Base-by-base conservation (phyloP, 2,797 vertebrate genomes). In the Miichthys miiuy region DNA sequence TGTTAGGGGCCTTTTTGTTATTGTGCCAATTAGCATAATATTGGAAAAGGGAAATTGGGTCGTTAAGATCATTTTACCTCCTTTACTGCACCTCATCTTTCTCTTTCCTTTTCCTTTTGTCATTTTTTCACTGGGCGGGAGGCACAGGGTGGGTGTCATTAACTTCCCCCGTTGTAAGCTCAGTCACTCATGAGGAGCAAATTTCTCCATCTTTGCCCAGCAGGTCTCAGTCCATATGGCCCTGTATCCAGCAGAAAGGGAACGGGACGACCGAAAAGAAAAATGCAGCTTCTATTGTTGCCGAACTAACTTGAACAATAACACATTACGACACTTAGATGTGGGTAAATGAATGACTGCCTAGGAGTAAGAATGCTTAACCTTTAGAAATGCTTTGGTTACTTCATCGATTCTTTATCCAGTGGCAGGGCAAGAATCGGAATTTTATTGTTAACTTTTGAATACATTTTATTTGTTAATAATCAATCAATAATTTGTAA, bases 231-330 rank as follows among this genome's bases (percentile, higher is more conserved):
- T 66, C 76, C 6, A 13, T 82, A 81, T 57, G 79, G 77, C 87
- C 88, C 75, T 58, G 60, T 75, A 71, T 79, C 76, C 74, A 60
- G 80, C 77, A 84, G 77, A 88, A 88, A 89, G 83, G 77, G 71
- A 87, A 74, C 16, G 44, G 68, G 67, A 87, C 20, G 21, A 75
- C 65, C 87, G 65, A 86, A 92, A 88, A 87, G 81, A 82, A 86
- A 91, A 84, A 88, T 83, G 75, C 69, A 72, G 85, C 73, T 17
- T 75, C 54, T 78, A 81, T 92, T 93, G 91, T 94, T 87, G 76
- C 81, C 58, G 57, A 81, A 76, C 67, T 68, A 54, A 50, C 54
- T 54, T 67, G 72, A 91, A 93, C 91, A 93, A 91, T 90, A 81
- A 77, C 68, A 85, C 86, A 89, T 88, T 90, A 82, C 91, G 82